A percentile compares a stretch with the other conserved stretches of the same genome.
Evolutionary conservation across 2,113 vertebrate genomes (phyloP).

Genomic region (Mormyrus lacerda): DNA sequence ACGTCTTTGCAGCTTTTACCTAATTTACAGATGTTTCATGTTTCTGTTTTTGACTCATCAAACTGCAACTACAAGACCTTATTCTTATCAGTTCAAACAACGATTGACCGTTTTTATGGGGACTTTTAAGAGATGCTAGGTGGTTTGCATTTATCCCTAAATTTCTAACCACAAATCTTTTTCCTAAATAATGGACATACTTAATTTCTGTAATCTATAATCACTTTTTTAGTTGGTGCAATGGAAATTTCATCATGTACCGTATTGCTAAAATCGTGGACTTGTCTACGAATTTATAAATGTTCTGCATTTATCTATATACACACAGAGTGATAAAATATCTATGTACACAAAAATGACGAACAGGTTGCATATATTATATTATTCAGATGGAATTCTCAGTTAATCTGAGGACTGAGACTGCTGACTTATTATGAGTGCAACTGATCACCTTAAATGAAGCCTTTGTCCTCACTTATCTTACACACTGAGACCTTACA

Average conservation of each 20-base stretch:
- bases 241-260: not conserved
- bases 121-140: not conserved
- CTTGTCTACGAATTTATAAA: not conserved
- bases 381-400: not conserved
- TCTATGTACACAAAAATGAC: not conserved
- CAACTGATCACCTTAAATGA: not conserved
- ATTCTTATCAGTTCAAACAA: not conserved
- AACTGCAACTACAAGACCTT: not conserved
- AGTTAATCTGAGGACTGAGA: not conserved
- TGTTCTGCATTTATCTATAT: not conserved
- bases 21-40: not conserved
- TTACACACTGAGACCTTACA: not conserved
- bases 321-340: not conserved
- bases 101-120: not conserved
- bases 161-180: not conserved
- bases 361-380: not conserved
- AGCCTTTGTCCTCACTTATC: not conserved
- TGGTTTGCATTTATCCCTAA: not conserved
- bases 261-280: not conserved
- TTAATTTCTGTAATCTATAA: not conserved
- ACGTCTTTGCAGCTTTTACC: not conserved
- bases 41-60: not conserved
- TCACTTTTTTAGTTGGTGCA: not conserved
- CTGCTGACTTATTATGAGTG: not conserved
- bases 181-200: not conserved